Evolutionary conservation across 2,797 vertebrate species (phyloP).

Genomic region (Cyclura pinguis): DNA sequence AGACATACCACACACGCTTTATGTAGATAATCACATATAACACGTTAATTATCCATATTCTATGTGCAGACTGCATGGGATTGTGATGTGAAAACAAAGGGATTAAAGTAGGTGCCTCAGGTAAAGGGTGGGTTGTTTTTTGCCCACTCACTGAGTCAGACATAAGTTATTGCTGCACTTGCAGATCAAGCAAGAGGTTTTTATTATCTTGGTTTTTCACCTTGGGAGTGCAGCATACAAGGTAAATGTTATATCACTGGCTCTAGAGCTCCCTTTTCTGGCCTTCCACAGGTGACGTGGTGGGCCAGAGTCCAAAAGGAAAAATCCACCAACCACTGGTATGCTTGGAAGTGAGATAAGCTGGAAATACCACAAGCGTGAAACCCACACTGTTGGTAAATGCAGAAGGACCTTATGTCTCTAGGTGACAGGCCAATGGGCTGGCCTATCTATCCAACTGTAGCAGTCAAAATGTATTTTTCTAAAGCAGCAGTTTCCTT

Average conservation of each 20-base stretch:
- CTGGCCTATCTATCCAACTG: neutral
- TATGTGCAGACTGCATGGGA: neutral
- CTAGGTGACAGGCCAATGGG: neutral
- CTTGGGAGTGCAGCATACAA: neutral
- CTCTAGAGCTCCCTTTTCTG: neutral
- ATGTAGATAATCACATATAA: neutral
- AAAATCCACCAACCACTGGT: no score
- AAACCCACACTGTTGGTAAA: neutral
- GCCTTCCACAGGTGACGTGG: neutral
- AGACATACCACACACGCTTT: neutral
- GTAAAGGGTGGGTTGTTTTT: neutral
- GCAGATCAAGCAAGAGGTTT: neutral
- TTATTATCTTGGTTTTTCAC: neutral
- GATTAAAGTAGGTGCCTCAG: neutral
- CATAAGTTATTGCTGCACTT: neutral
- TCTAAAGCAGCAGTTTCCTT: neutral
- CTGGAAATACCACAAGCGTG: neutral
- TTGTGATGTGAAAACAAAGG: neutral
- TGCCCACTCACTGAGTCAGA: neutral
- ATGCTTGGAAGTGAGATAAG: neutral
- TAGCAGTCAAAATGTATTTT: neutral
- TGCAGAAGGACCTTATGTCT: neutral
- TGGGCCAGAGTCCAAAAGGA: neutral
- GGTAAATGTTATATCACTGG: neutral
- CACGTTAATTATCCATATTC: neutral